Evolutionary conservation across 2,888 invertebrate genomes (phyloP).

Genomic region (Pogonocherus hispidulus): DNA sequence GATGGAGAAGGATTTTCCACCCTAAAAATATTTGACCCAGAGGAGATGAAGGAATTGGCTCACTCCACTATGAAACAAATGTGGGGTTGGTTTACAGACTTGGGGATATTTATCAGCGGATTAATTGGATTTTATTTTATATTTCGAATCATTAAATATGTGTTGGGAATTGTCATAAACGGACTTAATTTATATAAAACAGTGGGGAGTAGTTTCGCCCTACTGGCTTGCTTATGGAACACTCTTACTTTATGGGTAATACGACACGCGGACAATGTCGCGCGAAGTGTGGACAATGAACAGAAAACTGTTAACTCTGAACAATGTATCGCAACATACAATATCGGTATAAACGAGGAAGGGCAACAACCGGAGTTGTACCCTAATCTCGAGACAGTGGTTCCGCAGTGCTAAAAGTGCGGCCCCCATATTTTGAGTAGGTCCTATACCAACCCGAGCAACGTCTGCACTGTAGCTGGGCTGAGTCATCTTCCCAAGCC

Average conservation of each 20-base stretch:
- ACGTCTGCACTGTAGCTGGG: no score
- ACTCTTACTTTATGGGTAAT: constrained; percentile 34
- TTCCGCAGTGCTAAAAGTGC: no score
- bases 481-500: no score
- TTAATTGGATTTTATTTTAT: constrained; percentile 39
- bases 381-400: no score
- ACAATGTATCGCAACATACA: not conserved
- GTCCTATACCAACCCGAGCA: no score
- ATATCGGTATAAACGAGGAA: not conserved
- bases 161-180: constrained; percentile 30
- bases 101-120: constrained; percentile 35
- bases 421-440: not conserved
- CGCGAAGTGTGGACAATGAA: not conserved
- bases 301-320: not conserved
- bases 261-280: not conserved
- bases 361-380: not conserved
- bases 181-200: constrained; percentile 36
- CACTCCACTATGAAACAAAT: constrained; percentile 32
- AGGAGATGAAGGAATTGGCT: constrained; percentile 40
- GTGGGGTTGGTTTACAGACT: constrained; percentile 39
- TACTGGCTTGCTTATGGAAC: constrained; percentile 36
- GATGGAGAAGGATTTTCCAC: constrained; percentile 36
- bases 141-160: constrained; percentile 32
- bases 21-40: constrained; percentile 32
- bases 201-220: constrained; percentile 29